Percentiles rank a stretch among this genome's conserved stretches.
These are phyloP conservation scores for Drosophila mettleri DNA, from an alignment of 2,888 invertebrate species.

Conservation along the genomic window DNA sequence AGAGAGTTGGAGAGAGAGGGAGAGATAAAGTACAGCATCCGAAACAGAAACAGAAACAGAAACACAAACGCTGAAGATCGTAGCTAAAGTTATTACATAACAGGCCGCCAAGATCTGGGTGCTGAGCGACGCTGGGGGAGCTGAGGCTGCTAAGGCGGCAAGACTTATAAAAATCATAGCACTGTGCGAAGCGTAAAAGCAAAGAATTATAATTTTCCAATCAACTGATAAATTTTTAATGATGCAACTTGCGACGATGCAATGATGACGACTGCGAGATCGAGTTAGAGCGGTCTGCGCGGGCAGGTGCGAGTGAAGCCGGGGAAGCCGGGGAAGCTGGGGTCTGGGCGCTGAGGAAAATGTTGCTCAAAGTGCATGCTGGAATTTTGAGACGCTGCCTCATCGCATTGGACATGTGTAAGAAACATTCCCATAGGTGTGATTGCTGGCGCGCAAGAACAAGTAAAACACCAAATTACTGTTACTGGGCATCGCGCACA, in stretches of 20 bases:
- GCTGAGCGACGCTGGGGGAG: neutral
- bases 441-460: slow-evolving; percentile 79
- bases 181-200: slow-evolving; percentile 73
- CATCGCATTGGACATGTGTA: slow-evolving; percentile 69
- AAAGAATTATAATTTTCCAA: slow-evolving; percentile 80
- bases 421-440: slow-evolving; percentile 80
- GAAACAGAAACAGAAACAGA: slow-evolving; percentile 12
- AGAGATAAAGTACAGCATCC: neutral
- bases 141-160: slow-evolving; percentile 6
- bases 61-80: slow-evolving; percentile 10
- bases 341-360: slow-evolving; percentile 69
- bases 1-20: too few relatives aligned
- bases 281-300: neutral
- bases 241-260: slow-evolving; percentile 56
- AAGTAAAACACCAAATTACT: slow-evolving; percentile 80
- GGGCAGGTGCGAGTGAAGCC: too few relatives aligned
- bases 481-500: slow-evolving; percentile 48
- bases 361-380: slow-evolving; percentile 76
- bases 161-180: slow-evolving; percentile 71
- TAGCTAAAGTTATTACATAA: slow-evolving; percentile 63
- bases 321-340: too few relatives aligned
- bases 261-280: neutral
- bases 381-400: slow-evolving; percentile 60
- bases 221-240: slow-evolving; percentile 80
- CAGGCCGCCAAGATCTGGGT: slow-evolving; percentile 34